Conservation (phyloP, 2,113 vertebrate species). For the Trachemys scripta region DNA sequence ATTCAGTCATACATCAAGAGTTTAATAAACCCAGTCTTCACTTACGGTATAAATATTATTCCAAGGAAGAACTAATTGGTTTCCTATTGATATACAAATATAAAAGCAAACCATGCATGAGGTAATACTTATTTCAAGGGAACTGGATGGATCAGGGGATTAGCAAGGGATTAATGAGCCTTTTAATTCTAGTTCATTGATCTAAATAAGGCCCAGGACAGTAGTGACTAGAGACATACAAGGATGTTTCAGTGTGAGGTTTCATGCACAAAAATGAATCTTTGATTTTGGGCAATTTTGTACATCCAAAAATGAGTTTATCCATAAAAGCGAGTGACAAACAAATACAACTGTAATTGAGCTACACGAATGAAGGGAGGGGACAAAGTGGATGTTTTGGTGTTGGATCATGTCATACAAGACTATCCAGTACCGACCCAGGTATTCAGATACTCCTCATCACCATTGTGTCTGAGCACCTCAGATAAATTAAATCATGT, state of each 20-base stretch:
- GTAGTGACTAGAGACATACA: neutral
- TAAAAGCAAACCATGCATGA: neutral
- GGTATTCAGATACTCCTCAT: neutral
- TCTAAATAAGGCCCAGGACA: neutral
- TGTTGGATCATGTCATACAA: neutral
- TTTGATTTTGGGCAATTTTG: neutral
- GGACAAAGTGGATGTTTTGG: neutral
- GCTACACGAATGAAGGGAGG: neutral
- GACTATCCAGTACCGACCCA: neutral
- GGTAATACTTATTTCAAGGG: neutral
- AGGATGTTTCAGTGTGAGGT: neutral
- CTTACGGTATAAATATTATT: neutral
- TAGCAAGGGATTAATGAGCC: neutral
- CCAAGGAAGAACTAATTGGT: neutral
- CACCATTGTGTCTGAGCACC: neutral
- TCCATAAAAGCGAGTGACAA: neutral
- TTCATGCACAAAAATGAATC: neutral
- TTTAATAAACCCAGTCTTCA: neutral
- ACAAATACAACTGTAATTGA: neutral
- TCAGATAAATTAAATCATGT: neutral
- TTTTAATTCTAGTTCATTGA: constrained; percentile 3
- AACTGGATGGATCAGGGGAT: neutral
- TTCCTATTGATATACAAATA: neutral
- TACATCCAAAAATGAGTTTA: neutral
- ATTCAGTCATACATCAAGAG: neutral